Conservation (phyloP, 2,888 invertebrate species). For the Schizaphis graminum region DNA sequence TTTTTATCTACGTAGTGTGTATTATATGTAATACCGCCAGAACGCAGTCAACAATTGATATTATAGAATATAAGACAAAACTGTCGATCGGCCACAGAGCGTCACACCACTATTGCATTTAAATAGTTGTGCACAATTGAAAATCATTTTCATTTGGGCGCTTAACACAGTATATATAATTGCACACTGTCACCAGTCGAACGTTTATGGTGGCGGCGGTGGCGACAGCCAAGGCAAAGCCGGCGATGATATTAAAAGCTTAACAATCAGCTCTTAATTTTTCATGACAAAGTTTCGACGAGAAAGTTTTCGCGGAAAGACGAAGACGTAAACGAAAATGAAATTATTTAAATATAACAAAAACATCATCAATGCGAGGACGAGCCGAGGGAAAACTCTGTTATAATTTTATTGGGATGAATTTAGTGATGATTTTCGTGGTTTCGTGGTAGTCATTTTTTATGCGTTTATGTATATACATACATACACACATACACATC, state of each 20-base stretch:
- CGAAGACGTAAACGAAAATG: background rate
- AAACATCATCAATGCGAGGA: background rate
- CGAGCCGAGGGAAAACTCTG: background rate
- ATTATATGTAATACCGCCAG: background rate
- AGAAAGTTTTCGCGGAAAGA: background rate
- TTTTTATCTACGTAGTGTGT: background rate
- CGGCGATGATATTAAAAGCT: background rate
- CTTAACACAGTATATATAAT: background rate
- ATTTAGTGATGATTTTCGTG: background rate
- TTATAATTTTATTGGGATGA: background rate
- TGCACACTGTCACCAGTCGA: background rate
- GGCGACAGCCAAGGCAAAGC: background rate
- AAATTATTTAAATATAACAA: constrained; percentile 20
- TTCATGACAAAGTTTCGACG: constrained; percentile 5
- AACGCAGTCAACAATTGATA: background rate
- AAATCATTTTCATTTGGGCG: background rate
- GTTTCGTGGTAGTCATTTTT: background rate
- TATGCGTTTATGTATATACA: background rate
- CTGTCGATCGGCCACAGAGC: background rate
- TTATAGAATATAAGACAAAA: background rate
- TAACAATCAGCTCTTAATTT: constrained; percentile 24
- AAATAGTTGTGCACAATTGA: background rate
- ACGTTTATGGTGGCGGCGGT: background rate
- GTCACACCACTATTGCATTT: background rate
- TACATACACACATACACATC: background rate